Base-by-base conservation (phyloP, 2,113 vertebrate species). In the Phrynocephalus versicolor region DNA sequence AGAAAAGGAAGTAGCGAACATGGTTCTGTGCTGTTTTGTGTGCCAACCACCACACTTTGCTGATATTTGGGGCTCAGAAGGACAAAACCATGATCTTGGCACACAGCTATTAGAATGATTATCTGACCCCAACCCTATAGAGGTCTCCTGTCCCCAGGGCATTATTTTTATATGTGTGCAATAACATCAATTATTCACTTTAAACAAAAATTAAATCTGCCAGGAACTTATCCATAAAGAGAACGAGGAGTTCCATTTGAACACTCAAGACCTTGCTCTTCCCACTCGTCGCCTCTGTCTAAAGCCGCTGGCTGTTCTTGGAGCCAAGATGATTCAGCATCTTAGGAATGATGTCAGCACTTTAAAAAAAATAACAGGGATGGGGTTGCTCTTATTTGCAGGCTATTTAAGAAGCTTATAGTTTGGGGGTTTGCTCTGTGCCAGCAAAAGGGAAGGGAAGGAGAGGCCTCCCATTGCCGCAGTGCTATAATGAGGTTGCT, bases 381-480 rank as follows among this genome's bases (percentile, higher is more conserved):
- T 16, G 81, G 21, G 25, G 19, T 88, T 79, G 62, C 83, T 14
- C 86, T 72, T 65, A 30, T 72, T 89, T 87, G 72, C 64, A 83
- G 71, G 14, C 1, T 33, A 6, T 83, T 90, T 89, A 79, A 70
- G 67, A 90, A 5, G n/a, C 1, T 15, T 39, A 27, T 64, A 81
- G 64, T n/a, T 84, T 12, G 35, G 30, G 84, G n/a, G 82, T 67
- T 89, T 55, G 79, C 30, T 81, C 14, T 37, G 72, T 21, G 83
- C 70, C 41, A 18, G 14, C 13, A 37, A 62, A 25, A 30, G 19
- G 15, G 33, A 27, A 35, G 6, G 27, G 14, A 83, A 16, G 30
- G 58, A 87, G 9, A 8, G 1, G 45, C 71, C 0, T 51, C 7
- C 77, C 62, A 18, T 1, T 89, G 82, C 71, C 67, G 62, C 33